A percentile compares a stretch with the other conserved stretches of the same genome.
These are phyloP conservation scores for Agelastica alni DNA, from an alignment of 2,888 invertebrate genomes.

Conservation along the genomic window DNA sequence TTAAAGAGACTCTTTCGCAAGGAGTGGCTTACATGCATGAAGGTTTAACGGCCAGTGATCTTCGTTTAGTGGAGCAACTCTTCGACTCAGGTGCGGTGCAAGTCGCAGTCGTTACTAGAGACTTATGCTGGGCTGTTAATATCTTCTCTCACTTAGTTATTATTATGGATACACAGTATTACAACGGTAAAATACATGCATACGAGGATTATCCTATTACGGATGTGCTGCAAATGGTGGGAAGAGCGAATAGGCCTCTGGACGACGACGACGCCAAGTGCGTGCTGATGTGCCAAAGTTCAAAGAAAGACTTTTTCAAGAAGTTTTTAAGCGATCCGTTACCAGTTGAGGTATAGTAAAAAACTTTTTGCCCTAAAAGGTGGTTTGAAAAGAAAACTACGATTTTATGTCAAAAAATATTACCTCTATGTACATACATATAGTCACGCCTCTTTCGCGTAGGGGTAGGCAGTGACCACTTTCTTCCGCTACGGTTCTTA, in stretches of 20 bases:
- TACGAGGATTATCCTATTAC: constrained; percentile 99
- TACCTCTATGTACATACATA: too few relatives aligned
- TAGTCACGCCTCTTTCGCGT: too few relatives aligned
- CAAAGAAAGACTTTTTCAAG: constrained; percentile 98
- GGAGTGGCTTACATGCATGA: constrained; percentile 98
- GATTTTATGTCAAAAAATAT: too few relatives aligned
- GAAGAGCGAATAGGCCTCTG: constrained; percentile 90
- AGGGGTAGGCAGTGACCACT: too few relatives aligned
- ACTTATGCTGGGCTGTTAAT: constrained; percentile 90
- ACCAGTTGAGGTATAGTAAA: constrained; percentile 90
- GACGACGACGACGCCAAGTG: constrained; percentile 93
- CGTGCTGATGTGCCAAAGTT: constrained; percentile 94
- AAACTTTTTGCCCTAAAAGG: too few relatives aligned
- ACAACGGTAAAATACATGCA: constrained; percentile 79
- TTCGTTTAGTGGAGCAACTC: constrained; percentile 89
- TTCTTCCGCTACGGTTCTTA: too few relatives aligned
- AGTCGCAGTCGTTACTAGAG: constrained; percentile 88
- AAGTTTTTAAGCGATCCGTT: constrained; percentile 97
- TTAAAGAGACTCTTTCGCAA: constrained; percentile 89
- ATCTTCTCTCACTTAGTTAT: constrained; percentile 93
- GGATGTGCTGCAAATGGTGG: constrained; percentile 97
- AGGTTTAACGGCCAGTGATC: constrained; percentile 83
- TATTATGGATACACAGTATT: constrained; percentile 94
- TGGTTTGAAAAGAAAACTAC: too few relatives aligned
- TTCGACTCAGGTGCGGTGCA: constrained; percentile 93